Evolutionary conservation across 1,140 invertebrate genomes (phyloP).

Genomic region (Drosophila pandora): DNA sequence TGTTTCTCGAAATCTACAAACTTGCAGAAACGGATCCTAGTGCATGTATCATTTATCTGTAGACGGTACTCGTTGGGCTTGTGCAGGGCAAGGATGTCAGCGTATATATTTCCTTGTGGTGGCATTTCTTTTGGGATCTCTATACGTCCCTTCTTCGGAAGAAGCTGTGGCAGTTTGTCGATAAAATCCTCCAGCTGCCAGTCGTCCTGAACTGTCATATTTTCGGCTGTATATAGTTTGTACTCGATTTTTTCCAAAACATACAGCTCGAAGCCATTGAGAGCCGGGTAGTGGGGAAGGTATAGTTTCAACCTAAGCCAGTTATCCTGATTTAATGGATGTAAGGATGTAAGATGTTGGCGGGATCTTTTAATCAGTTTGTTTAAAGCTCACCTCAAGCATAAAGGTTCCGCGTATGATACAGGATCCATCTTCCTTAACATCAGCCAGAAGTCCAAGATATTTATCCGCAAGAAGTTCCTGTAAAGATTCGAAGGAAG

Average conservation of each 20-base stretch:
- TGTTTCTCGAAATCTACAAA: slow-evolving; percentile 61
- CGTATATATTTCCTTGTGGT: slow-evolving; percentile 47
- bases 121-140: neutral
- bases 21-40: slow-evolving; percentile 50
- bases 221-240: slow-evolving; percentile 32
- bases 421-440: slow-evolving; percentile 6
- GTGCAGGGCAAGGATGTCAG: slow-evolving; percentile 57
- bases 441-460: slow-evolving; percentile 38
- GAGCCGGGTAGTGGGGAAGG: slow-evolving; percentile 48
- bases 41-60: slow-evolving; percentile 46
- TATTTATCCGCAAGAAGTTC: slow-evolving; percentile 23
- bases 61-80: slow-evolving; percentile 56
- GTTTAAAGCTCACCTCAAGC: slow-evolving; percentile 1
- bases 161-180: slow-evolving; percentile 20
- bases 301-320: slow-evolving; percentile 50
- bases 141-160: slow-evolving; percentile 9
- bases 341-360: neutral
- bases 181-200: slow-evolving; percentile 52
- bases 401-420: slow-evolving; percentile 44
- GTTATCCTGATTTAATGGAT: neutral
- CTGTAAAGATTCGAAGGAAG: neutral
- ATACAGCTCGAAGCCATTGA: slow-evolving; percentile 39
- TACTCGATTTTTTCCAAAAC: slow-evolving; percentile 54
- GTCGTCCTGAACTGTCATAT: slow-evolving; percentile 25
- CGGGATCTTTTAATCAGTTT: neutral